phyloP scores from a whole-genome alignment of 2,113 vertebrate genomes.

The Mystacornis crossleyi region DNA sequence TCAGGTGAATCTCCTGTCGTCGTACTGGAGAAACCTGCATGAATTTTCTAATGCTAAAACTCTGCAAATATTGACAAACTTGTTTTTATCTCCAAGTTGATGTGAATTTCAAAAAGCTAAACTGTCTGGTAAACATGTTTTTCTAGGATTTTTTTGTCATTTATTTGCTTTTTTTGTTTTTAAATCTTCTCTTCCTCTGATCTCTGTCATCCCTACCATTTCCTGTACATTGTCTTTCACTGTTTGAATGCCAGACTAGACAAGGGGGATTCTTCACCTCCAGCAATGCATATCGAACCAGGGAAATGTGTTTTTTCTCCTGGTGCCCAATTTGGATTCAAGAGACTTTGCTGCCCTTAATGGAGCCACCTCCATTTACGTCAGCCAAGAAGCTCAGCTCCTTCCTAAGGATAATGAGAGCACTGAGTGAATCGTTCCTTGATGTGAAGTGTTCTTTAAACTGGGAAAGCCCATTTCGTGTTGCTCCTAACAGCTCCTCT shows the following conservation, averaged over 20 bases:
- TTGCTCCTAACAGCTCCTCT: not conserved
- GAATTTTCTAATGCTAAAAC: not conserved
- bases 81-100: not conserved
- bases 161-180: not conserved
- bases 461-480: not conserved
- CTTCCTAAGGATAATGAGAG: not conserved
- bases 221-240: not conserved
- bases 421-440: not conserved
- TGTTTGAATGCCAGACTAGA: not conserved
- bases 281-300: not conserved
- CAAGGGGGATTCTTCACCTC: not conserved
- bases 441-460: not conserved
- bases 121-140: not conserved
- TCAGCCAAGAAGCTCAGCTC: not conserved
- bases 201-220: not conserved
- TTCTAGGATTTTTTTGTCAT: rapidly evolving
- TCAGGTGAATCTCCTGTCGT: not conserved
- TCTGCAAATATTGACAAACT: not conserved
- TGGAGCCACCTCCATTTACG: not conserved
- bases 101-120: not conserved
- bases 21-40: not conserved
- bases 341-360: not conserved
- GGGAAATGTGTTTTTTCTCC: not conserved
- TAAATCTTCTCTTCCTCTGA: not conserved
- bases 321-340: not conserved